phyloP scores from a whole-genome alignment of 2,888 invertebrate species.

The Stictocephala bisonia region DNA sequence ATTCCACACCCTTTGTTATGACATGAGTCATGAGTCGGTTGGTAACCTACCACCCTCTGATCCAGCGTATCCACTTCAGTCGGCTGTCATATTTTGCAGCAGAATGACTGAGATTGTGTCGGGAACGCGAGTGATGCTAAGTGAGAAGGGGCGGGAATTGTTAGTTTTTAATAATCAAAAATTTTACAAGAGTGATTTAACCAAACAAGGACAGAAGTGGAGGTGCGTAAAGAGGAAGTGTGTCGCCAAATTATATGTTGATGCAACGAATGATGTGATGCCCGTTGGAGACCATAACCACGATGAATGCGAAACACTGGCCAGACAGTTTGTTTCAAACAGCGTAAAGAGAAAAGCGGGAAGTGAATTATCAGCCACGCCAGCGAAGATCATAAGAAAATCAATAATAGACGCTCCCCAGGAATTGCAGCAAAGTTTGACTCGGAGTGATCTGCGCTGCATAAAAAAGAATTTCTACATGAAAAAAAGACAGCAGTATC shows the following conservation, averaged over 20 bases:
- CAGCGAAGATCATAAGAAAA: too few species aligned
- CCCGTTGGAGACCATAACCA: background rate
- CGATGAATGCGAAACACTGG: background rate
- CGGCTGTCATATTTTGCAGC: background rate
- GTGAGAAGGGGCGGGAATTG: background rate
- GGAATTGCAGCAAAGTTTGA: too few species aligned
- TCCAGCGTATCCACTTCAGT: background rate
- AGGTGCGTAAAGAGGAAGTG: background rate
- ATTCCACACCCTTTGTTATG: too few species aligned
- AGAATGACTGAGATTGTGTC: background rate
- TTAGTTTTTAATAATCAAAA: background rate
- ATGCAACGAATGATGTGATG: constrained; percentile 6
- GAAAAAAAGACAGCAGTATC: too few species aligned
- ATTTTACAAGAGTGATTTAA: background rate
- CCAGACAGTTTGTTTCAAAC: background rate
- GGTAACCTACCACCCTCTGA: background rate
- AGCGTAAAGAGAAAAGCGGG: too few species aligned
- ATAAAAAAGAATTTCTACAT: too few species aligned
- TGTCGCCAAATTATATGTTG: background rate
- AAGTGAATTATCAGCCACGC: too few species aligned
- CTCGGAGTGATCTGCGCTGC: too few species aligned
- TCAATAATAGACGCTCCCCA: too few species aligned
- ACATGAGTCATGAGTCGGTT: too few species aligned
- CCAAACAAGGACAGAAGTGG: background rate
- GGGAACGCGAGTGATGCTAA: background rate